Evolutionary conservation across 2,113 vertebrate genomes (phyloP), one percentile per base, ranked within the genome.

Genomic region (Erythrolamprus reginae): DNA sequence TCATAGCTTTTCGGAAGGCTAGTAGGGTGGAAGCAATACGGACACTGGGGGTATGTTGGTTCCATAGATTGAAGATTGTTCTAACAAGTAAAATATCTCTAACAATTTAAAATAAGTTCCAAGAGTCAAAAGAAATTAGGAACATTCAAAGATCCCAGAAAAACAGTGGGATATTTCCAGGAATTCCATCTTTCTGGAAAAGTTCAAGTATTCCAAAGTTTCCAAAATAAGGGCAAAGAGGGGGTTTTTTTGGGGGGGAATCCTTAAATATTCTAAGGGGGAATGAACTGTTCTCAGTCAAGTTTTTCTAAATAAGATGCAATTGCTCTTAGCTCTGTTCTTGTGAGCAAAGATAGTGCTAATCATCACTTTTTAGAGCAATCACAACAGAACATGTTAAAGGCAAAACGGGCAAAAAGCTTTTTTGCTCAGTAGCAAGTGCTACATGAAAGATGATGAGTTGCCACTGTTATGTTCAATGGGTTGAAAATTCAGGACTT

Each of bases 401-500:
- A 77, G 70, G 58, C 90, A 91, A 88, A 91, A 61, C 0, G 23
- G 53, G 53, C 45, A 21, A 47, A 12, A 55, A 87, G 12, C 50
- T 10, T 86, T 90, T 77, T 90, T 77, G 50, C 84, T 90, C 58
- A 17, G 23, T n/a, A 52, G 42, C 1, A 26, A 53, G 26, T 42
- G 10, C 52, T 51, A n/a, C 24, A 42, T 13, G 23, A 42, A 65
- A 5, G 33, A 55, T 77, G 58, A 87, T 90, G 23, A 89, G 87
- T 77, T 86, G 89, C 83, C 87, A 33, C 77, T 65, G 58, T 52
- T 87, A 55, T 26, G 83, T 87, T 89, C 84, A 87, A 45, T 87
- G 85, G 53, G 5, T 47, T 92, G 13, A 90, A 58, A 89, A 91
- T 77, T 92, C 93, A 53, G 88, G 82, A 94, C 93, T 95, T 92